A percentile compares a stretch with the other conserved stretches of the same genome.
phyloP scores from a whole-genome alignment of 1,140 invertebrate species.

The Bombus fervidus region DNA sequence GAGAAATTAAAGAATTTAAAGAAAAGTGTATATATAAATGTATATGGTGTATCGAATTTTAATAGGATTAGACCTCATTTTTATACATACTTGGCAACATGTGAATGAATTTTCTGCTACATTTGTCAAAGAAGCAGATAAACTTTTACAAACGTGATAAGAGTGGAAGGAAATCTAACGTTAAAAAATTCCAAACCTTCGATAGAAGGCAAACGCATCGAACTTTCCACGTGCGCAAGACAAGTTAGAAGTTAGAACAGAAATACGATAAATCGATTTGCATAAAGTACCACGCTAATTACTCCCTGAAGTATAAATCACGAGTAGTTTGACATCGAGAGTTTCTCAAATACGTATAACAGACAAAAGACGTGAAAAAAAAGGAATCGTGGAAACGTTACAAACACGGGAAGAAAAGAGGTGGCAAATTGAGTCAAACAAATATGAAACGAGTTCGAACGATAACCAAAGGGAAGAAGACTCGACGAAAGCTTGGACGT shows the following conservation, averaged over 20 bases:
- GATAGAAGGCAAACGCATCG: too few relatives aligned
- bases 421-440: conserved; percentile 9
- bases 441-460: neutral
- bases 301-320: neutral
- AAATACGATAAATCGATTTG: neutral
- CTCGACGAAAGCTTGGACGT: conserved; percentile 5
- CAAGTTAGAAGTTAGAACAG: too few relatives aligned
- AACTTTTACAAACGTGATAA: too few relatives aligned
- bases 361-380: neutral
- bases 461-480: neutral
- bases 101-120: too few relatives aligned
- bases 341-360: neutral
- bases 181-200: neutral
- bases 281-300: neutral
- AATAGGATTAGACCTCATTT: neutral
- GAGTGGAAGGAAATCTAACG: neutral
- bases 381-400: neutral
- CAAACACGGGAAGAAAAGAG: neutral
- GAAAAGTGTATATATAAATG: neutral
- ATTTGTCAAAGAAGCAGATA: too few relatives aligned
- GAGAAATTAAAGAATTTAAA: neutral
- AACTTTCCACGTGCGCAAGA: too few relatives aligned
- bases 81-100: too few relatives aligned
- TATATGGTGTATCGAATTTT: neutral
- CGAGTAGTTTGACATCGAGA: neutral